Evolutionary conservation across 1,140 invertebrate genomes (phyloP).

Genomic region (Calliopsis andreniformis): DNA sequence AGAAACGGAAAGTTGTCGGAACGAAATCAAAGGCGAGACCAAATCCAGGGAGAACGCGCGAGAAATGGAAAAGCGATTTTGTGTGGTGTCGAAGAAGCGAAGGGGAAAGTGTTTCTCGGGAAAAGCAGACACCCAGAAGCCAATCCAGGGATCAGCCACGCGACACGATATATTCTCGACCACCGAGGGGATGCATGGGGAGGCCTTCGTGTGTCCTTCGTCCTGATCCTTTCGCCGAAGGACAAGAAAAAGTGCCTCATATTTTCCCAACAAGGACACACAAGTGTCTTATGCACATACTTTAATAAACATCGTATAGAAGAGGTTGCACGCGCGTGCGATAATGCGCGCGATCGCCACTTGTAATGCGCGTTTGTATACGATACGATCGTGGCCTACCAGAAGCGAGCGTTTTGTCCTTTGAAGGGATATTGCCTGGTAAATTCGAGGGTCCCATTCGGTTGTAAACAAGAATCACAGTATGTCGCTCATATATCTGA

Average conservation of each 20-base stretch:
- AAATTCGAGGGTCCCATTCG: no score
- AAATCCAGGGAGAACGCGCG: not conserved
- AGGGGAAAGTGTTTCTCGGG: constrained; percentile 19
- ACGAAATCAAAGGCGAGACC: not conserved
- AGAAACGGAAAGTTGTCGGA: not conserved
- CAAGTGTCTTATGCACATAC: constrained; percentile 49
- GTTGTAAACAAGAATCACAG: no score
- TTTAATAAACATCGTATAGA: constrained; percentile 43
- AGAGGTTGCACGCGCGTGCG: constrained; percentile 1
- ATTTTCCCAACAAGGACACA: constrained; percentile 46
- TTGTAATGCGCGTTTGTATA: not conserved
- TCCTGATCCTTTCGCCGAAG: constrained; percentile 40
- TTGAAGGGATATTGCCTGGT: no score
- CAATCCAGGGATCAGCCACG: constrained; percentile 56
- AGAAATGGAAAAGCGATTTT: no score
- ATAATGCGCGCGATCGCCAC: not conserved
- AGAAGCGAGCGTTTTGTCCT: no score
- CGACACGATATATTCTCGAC: constrained; percentile 54
- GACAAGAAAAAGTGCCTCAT: constrained; percentile 49
- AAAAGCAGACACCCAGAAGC: constrained; percentile 61
- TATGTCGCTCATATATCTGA: no score
- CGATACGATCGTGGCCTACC: no score
- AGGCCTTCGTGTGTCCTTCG: constrained; percentile 45
- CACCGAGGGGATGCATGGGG: constrained; percentile 49
- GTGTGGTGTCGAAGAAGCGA: constrained; percentile 18